Percentiles rank a stretch among this genome's conserved stretches.
Evolutionary conservation across 2,113 vertebrate genomes (phyloP).

Genomic region (Gambusia affinis): DNA sequence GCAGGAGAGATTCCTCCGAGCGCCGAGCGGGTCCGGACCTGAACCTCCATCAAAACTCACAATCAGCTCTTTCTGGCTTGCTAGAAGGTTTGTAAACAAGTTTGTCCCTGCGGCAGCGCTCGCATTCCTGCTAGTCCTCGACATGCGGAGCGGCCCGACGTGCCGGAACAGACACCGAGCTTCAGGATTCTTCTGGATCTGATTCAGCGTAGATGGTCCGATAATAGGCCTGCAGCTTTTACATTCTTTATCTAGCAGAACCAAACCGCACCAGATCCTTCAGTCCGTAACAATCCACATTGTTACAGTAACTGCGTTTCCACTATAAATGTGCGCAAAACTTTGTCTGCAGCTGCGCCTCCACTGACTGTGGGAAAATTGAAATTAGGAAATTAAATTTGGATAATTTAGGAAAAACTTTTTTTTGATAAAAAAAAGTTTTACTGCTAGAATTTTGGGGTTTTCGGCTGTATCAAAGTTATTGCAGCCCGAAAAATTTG

Average conservation of each 20-base stretch:
- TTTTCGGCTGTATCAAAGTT: too few relatives aligned
- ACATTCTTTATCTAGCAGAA: background rate
- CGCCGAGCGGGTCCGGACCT: constrained; percentile 21
- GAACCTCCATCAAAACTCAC: background rate
- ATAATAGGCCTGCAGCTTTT: background rate
- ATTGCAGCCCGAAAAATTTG: too few relatives aligned
- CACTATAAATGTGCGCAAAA: too few relatives aligned
- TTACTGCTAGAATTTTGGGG: too few relatives aligned
- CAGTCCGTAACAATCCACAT: too few relatives aligned
- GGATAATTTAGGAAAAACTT: too few relatives aligned
- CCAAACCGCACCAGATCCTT: background rate
- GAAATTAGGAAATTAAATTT: too few relatives aligned
- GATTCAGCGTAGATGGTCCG: background rate
- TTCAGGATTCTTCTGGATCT: background rate
- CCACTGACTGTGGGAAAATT: too few relatives aligned
- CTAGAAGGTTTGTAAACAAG: background rate
- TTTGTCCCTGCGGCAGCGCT: background rate
- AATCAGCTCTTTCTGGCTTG: background rate
- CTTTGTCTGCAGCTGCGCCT: too few relatives aligned
- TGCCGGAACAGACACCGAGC: background rate
- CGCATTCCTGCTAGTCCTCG: constrained; percentile 8
- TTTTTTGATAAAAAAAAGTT: too few relatives aligned
- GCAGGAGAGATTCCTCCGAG: background rate
- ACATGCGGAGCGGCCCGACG: background rate
- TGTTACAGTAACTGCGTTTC: too few relatives aligned